A percentile compares a stretch with the other conserved stretches of the same genome.
These are phyloP conservation scores for Metellina segmentata DNA, from an alignment of 2,888 invertebrate genomes.

Conservation along the genomic window DNA sequence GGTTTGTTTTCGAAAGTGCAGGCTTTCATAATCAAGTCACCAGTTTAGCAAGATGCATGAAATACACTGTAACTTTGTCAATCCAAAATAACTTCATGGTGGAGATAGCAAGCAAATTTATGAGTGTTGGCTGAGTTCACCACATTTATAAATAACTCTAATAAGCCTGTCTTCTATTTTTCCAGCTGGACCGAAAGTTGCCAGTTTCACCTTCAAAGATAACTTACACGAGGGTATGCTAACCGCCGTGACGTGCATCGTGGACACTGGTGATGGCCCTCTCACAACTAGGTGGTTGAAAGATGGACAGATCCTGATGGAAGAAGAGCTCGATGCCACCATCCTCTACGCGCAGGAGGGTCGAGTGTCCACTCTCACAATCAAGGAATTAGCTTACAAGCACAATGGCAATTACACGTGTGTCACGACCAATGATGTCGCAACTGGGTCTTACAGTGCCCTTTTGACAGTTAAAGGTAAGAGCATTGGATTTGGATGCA, in stretches of 20 bases:
- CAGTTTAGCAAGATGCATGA: too few species aligned
- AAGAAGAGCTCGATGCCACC: constrained; percentile 63
- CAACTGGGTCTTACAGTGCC: constrained; percentile 79
- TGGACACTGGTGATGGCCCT: constrained; percentile 78
- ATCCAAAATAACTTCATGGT: too few species aligned
- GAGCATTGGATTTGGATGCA: background rate
- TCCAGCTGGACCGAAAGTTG: constrained; percentile 74
- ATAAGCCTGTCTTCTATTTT: background rate
- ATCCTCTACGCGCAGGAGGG: constrained; percentile 75
- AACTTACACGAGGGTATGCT: constrained; percentile 74
- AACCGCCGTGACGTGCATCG: constrained; percentile 74
- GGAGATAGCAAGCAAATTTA: too few species aligned
- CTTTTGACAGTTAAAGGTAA: constrained; percentile 77
- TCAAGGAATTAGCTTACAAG: constrained; percentile 80
- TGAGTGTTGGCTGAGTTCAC: too few species aligned
- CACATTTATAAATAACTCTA: background rate
- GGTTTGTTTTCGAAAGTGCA: too few species aligned
- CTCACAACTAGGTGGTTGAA: constrained; percentile 81
- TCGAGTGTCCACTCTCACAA: constrained; percentile 79
- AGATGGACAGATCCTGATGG: constrained; percentile 80
- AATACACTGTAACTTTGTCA: too few species aligned
- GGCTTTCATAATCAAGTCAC: too few species aligned
- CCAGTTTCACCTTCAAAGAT: constrained; percentile 71
- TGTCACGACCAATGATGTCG: constrained; percentile 79
- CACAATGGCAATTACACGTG: constrained; percentile 81